Evolutionary conservation across 2,888 invertebrate genomes (phyloP).

Genomic region (Caenorhabditis sp.): DNA sequence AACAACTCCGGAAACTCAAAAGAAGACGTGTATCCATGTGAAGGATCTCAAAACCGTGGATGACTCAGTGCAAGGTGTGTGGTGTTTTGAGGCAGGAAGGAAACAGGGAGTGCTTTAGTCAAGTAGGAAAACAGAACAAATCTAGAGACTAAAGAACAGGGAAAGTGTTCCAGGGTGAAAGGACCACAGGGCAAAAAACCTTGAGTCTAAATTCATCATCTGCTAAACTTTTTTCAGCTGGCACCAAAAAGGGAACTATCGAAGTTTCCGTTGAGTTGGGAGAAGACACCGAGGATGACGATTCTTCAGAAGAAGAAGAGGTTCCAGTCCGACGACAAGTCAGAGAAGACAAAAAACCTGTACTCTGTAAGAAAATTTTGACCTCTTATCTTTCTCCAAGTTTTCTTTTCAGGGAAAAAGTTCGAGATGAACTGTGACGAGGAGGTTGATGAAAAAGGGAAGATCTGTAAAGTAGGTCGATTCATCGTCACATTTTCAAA

Average conservation of each 20-base stretch:
- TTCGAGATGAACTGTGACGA: slow-evolving; percentile 74
- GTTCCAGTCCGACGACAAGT: slow-evolving; percentile 22
- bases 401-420: slow-evolving; percentile 73
- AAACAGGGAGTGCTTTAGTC: background rate
- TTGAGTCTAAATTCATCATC: too few species aligned
- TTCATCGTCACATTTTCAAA: background rate
- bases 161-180: too few species aligned
- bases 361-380: slow-evolving; percentile 34
- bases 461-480: slow-evolving; percentile 65
- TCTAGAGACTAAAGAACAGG: too few species aligned
- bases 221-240: slow-evolving; percentile 7
- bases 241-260: slow-evolving; percentile 49
- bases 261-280: slow-evolving; percentile 61
- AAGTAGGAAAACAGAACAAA: background rate
- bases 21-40: slow-evolving; percentile 60
- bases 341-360: slow-evolving; percentile 40
- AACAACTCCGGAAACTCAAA: slow-evolving; percentile 24
- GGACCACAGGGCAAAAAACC: too few species aligned
- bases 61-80: slow-evolving; percentile 32
- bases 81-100: background rate
- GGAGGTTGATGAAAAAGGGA: slow-evolving; percentile 76
- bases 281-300: slow-evolving; percentile 25
- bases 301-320: slow-evolving; percentile 44
- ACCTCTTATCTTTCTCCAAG: background rate
- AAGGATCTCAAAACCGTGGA: slow-evolving; percentile 46